These are phyloP conservation scores for Tetrapedia diversipes DNA, from an alignment of 2,888 invertebrate species.

Conservation along the genomic window DNA sequence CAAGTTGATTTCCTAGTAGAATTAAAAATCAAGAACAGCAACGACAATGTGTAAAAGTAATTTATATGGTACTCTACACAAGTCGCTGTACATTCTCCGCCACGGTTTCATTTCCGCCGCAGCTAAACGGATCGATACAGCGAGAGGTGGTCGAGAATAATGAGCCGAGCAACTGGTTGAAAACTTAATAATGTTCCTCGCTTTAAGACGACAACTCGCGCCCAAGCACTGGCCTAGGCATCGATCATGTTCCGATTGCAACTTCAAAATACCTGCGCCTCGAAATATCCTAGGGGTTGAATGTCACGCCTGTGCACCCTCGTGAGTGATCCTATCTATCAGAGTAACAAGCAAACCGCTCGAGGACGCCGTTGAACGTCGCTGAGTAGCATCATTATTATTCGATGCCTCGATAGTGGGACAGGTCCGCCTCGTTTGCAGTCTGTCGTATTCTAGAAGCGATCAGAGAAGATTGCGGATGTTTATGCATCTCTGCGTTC, in stretches of 20 bases:
- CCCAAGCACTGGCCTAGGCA: background rate
- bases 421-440: too few species aligned
- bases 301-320: background rate
- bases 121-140: background rate
- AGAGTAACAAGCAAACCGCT: slow-evolving; percentile 22
- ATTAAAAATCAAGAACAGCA: too few species aligned
- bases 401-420: background rate
- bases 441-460: background rate
- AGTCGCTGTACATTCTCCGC: too few species aligned
- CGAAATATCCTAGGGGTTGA: slow-evolving; percentile 18
- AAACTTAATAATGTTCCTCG: slow-evolving; percentile 28
- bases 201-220: slow-evolving; percentile 16
- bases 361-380: slow-evolving; percentile 10
- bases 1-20: too few species aligned
- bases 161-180: slow-evolving; percentile 23
- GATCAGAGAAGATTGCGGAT: background rate
- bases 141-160: background rate
- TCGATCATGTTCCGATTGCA: slow-evolving; percentile 2
- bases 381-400: slow-evolving; percentile 1
- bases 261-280: slow-evolving; percentile 5
- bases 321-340: background rate
- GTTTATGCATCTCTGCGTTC: too few species aligned
- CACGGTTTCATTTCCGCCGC: background rate
- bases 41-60: too few species aligned
- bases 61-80: too few species aligned